Conservation (phyloP, 2,113 vertebrate genomes). For the Vulpes vulpes region DNA sequence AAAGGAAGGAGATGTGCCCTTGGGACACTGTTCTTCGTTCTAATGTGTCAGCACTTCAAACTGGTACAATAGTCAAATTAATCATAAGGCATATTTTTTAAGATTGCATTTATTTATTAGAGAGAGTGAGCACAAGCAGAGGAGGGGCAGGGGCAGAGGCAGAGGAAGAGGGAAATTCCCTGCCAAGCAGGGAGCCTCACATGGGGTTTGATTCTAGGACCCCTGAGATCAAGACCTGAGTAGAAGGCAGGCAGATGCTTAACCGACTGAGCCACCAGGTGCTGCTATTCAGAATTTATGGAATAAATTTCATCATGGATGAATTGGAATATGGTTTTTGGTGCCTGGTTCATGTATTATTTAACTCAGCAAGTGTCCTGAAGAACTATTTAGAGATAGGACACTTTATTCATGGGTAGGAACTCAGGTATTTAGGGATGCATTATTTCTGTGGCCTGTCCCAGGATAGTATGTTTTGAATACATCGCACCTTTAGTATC, state of each 20-base stretch:
- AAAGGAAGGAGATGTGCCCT: neutral
- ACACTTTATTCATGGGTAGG: neutral
- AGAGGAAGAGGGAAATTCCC: too few relatives aligned
- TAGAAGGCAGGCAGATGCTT: too few relatives aligned
- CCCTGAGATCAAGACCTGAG: too few relatives aligned
- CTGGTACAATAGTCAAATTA: neutral
- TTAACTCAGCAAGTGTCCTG: constrained; percentile 1
- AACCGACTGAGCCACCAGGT: too few relatives aligned
- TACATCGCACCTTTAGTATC: neutral
- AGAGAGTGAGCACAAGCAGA: too few relatives aligned
- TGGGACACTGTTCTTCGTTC: neutral
- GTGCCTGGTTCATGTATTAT: neutral
- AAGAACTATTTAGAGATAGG: constrained; percentile 5
- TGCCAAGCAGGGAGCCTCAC: too few relatives aligned
- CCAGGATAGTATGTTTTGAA: neutral
- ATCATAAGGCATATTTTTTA: neutral
- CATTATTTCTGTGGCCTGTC: neutral
- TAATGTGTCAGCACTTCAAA: neutral
- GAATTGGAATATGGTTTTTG: neutral
- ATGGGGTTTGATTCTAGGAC: too few relatives aligned
- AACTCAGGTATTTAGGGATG: constrained; percentile 1
- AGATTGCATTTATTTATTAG: too few relatives aligned
- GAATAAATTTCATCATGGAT: neutral
- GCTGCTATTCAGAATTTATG: neutral
- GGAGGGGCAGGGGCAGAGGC: too few relatives aligned